Conservation (phyloP, 2,113 vertebrate genomes). For the Synchiropus splendidus region DNA sequence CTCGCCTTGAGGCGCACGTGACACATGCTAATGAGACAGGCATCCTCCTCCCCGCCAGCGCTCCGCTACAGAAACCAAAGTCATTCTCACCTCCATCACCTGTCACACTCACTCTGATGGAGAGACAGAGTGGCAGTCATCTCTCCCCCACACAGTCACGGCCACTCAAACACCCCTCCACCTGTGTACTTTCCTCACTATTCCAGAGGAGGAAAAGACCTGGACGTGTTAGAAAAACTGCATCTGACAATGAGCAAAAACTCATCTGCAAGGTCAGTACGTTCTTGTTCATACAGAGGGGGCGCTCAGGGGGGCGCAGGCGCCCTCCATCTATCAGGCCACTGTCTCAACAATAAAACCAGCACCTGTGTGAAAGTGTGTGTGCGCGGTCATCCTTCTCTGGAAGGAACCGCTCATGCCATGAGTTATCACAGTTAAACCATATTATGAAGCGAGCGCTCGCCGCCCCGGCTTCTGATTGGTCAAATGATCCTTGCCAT, state of each 20-base stretch:
- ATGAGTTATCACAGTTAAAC: constrained; percentile 65
- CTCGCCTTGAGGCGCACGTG: constrained; percentile 47
- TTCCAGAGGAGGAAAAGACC: constrained; percentile 16
- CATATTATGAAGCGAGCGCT: constrained; percentile 59
- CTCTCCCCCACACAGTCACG: constrained; percentile 46
- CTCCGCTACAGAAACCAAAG: constrained; percentile 56
- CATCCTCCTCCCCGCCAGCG: constrained; percentile 45
- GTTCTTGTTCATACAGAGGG: constrained; percentile 26
- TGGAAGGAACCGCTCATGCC: constrained; percentile 54
- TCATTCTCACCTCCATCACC: constrained; percentile 67
- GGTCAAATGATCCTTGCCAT: constrained; percentile 64
- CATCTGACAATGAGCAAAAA: constrained; percentile 31
- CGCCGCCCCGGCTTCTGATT: constrained; percentile 59
- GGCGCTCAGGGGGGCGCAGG: constrained; percentile 9
- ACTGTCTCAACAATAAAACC: constrained; percentile 38
- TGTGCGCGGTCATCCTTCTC: constrained; percentile 29
- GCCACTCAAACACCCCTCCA: constrained; percentile 27
- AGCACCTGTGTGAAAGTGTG: constrained; percentile 3
- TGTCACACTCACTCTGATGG: constrained; percentile 56
- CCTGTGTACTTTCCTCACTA: constrained; percentile 10
- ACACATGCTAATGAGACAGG: constrained; percentile 65
- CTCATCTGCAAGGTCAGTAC: constrained; percentile 38
- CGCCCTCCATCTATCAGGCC: constrained; percentile 32
- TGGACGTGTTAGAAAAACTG: constrained; percentile 29
- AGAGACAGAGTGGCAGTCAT: constrained; percentile 61